Evolutionary conservation across 2,797 vertebrate genomes (phyloP).

Genomic region (Anabas testudineus): DNA sequence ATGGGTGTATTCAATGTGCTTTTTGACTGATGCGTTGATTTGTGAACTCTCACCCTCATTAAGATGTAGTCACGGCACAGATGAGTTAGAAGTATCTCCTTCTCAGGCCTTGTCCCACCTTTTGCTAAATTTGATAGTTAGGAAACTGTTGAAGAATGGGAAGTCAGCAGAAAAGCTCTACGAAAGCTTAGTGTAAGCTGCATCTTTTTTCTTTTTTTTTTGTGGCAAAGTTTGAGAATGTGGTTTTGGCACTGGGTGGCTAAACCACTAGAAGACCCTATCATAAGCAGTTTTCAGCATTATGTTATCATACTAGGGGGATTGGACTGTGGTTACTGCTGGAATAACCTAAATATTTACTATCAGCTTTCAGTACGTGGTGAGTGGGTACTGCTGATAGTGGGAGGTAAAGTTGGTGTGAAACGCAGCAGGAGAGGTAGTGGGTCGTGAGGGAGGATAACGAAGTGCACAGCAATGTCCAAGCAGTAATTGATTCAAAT

Average conservation of each 20-base stretch:
- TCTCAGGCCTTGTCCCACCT: constrained; percentile 45
- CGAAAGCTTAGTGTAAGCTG: constrained; percentile 17
- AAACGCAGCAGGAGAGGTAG: constrained; percentile 46
- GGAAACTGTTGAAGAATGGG: constrained; percentile 30
- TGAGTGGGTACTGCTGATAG: constrained; percentile 51
- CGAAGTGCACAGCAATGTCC: constrained; percentile 1
- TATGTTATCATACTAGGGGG: constrained; percentile 54
- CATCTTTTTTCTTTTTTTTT: constrained; percentile 25
- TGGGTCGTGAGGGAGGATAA: constrained; percentile 30
- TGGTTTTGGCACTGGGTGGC: constrained; percentile 61
- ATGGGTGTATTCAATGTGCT: neutral
- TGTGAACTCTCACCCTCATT: constrained; percentile 8
- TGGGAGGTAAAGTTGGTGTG: constrained; percentile 38
- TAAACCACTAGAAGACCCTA: constrained; percentile 47
- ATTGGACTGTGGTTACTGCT: constrained; percentile 46
- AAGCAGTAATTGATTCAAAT: constrained; percentile 41
- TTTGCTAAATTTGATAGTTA: constrained; percentile 31
- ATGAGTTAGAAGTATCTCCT: constrained; percentile 22
- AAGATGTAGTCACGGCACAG: constrained; percentile 4
- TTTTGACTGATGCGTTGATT: constrained; percentile 31
- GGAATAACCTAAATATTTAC: constrained; percentile 61
- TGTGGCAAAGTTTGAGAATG: constrained; percentile 52
- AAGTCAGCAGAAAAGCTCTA: constrained; percentile 52
- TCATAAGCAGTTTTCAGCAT: constrained; percentile 59
- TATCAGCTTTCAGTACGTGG: constrained; percentile 51